Evolutionary conservation across 2,797 vertebrate species (phyloP).

Genomic region (Hipposideros larvatus): DNA sequence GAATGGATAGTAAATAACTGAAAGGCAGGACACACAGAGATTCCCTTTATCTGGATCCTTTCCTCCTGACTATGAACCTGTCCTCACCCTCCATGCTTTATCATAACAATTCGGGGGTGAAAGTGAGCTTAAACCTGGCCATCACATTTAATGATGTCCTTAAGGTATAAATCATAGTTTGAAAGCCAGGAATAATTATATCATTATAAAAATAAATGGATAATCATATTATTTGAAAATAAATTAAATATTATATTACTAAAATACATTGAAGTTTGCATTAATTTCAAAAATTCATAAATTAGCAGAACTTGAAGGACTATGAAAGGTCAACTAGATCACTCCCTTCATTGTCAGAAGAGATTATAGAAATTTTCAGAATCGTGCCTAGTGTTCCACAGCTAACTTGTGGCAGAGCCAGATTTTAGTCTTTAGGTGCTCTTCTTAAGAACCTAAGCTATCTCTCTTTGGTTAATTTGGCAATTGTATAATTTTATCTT

Average conservation of each 20-base stretch:
- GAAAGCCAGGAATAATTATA: background rate
- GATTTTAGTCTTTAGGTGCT: background rate
- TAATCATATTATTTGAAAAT: background rate
- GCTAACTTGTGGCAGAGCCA: background rate
- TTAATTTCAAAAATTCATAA: background rate
- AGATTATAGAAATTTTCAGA: background rate
- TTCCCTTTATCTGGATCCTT: background rate
- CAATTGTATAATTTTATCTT: background rate
- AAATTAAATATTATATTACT: background rate
- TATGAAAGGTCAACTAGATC: background rate
- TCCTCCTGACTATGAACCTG: background rate
- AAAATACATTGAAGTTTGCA: background rate
- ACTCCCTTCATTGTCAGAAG: background rate
- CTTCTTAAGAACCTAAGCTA: background rate
- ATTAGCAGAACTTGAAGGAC: background rate
- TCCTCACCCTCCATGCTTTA: background rate
- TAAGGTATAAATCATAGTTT: background rate
- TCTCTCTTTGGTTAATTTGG: background rate
- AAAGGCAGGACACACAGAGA: background rate
- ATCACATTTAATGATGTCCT: background rate
- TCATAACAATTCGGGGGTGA: background rate
- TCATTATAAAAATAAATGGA: background rate
- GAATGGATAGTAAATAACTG: background rate
- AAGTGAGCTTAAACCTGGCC: background rate
- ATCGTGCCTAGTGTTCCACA: background rate